Evolutionary conservation across 2,113 vertebrate genomes (phyloP).

Genomic region (Corapipo altera): DNA sequence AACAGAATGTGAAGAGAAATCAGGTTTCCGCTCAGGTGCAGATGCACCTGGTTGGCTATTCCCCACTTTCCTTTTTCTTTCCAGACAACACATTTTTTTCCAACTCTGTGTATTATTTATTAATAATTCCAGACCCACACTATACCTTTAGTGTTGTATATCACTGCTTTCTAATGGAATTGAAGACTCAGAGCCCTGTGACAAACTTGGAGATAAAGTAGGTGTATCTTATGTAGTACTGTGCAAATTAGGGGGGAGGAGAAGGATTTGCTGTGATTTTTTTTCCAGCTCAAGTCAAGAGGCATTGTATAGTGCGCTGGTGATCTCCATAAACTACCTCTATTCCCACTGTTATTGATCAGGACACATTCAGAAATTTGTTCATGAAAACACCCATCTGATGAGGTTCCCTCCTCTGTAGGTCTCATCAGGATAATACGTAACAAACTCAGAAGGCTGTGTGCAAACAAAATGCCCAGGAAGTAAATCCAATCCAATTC

Average conservation of each 20-base stretch:
- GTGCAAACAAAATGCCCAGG: neutral
- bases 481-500: slow-evolving; percentile 37
- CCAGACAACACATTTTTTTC: neutral
- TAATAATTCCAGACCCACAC: neutral
- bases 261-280: neutral
- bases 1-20: neutral
- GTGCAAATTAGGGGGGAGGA: neutral
- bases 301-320: neutral
- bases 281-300: neutral
- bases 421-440: neutral
- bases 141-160: neutral
- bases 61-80: neutral
- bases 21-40: neutral
- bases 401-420: neutral
- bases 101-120: neutral
- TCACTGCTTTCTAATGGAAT: neutral
- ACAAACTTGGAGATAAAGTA: neutral
- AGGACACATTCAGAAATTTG: slow-evolving; percentile 9
- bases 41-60: neutral
- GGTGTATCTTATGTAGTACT: neutral
- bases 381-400: neutral
- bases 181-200: neutral
- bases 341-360: neutral
- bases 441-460: neutral
- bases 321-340: neutral